These are phyloP conservation scores for Oscheius onirici DNA, from an alignment of 2,888 invertebrate species.

Conservation along the genomic window DNA sequence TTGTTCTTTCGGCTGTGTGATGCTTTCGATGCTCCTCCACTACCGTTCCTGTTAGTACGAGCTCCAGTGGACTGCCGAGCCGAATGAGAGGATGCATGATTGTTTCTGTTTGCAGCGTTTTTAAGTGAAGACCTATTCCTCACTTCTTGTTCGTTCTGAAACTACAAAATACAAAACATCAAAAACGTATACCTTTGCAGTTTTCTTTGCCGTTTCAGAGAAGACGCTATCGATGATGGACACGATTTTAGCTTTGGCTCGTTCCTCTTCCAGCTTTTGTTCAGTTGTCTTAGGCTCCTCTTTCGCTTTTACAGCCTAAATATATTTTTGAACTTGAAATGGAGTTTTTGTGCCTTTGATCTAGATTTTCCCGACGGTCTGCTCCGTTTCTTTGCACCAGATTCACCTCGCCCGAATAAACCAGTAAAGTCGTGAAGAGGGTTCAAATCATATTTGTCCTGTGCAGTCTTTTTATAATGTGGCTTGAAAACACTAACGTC, in stretches of 20 bases:
- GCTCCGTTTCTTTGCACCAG: not conserved
- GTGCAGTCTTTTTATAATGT: not conserved
- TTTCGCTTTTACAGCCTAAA: conserved; percentile 11
- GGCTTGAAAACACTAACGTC: not conserved
- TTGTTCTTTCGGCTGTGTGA: no score
- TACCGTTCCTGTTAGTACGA: no score
- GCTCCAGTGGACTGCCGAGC: not conserved
- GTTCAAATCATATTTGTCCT: not conserved
- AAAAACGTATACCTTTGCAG: conserved; percentile 21
- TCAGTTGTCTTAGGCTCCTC: conserved; percentile 13
- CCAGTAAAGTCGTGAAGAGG: not conserved
- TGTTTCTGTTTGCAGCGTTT: not conserved
- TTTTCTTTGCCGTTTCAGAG: conserved; percentile 23
- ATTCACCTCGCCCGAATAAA: not conserved
- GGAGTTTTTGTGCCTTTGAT: not conserved
- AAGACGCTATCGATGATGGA: conserved; percentile 22
- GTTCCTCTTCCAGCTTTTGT: conserved; percentile 18
- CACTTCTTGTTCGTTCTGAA: conserved; percentile 15
- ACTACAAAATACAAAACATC: not conserved
- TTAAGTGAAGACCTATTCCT: not conserved
- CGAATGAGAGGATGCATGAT: not conserved
- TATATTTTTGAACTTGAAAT: not conserved
- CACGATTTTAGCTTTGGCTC: conserved; percentile 18
- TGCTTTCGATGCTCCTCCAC: no score
- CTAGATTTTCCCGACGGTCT: not conserved